A percentile compares a stretch with the other conserved stretches of the same genome.
Evolutionary conservation across 2,797 vertebrate genomes (phyloP).

Genomic region (Erethizon dorsatum): DNA sequence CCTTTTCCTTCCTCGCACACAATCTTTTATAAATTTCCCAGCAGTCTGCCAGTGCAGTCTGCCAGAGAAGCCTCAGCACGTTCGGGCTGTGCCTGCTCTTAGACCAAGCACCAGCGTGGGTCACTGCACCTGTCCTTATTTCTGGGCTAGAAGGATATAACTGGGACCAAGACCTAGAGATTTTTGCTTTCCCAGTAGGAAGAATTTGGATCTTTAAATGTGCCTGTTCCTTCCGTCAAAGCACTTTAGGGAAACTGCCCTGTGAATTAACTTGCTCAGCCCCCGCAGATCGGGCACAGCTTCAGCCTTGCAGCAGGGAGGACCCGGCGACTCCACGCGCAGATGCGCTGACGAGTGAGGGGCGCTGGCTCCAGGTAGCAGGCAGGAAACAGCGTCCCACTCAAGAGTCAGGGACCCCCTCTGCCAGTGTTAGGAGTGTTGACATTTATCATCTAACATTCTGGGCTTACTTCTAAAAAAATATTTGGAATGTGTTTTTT

Average conservation of each 20-base stretch:
- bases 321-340: neutral
- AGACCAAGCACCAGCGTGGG: neutral
- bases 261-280: neutral
- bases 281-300: neutral
- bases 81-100: neutral
- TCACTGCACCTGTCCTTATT: neutral
- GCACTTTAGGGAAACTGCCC: neutral
- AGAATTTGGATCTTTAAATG: neutral
- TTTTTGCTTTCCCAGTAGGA: neutral
- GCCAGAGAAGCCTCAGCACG: constrained; percentile 1
- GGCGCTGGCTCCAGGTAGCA: neutral
- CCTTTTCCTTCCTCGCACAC: neutral
- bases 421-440: constrained; percentile 52
- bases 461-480: constrained; percentile 32
- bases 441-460: constrained; percentile 55
- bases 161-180: neutral
- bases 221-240: neutral
- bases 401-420: constrained; percentile 51
- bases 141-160: neutral
- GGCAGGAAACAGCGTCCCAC: constrained; percentile 34
- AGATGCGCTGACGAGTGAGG: neutral
- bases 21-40: neutral
- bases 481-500: constrained; percentile 3
- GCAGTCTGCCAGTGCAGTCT: neutral
- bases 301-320: neutral